A percentile compares a stretch with the other conserved stretches of the same genome.
Evolutionary conservation across 2,113 vertebrate genomes (phyloP).

Genomic region (Herpailurus yagouaroundi): DNA sequence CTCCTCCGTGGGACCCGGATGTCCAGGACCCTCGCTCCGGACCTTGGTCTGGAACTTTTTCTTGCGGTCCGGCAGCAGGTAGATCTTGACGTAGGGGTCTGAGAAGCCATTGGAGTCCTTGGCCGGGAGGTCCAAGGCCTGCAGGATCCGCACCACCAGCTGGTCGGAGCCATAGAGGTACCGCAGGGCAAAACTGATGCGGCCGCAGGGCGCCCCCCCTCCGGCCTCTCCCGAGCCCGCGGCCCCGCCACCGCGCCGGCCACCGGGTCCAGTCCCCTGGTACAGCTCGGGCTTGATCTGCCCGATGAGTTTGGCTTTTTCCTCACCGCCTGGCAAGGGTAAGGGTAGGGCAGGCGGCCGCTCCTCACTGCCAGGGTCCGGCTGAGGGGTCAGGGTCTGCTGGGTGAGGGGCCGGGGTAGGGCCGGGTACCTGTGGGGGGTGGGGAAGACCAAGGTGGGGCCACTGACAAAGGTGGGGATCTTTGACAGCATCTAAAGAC

Average conservation of each 20-base stretch:
- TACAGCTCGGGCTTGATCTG: conserved; percentile 96
- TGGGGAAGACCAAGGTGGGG: neutral
- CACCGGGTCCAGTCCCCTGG: conserved; percentile 87
- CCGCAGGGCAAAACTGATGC: conserved; percentile 94
- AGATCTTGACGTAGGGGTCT: conserved; percentile 96
- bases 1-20: rapidly evolving
- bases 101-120: conserved; percentile 96
- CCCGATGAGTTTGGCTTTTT: conserved; percentile 94
- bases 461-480: neutral
- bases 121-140: conserved; percentile 94
- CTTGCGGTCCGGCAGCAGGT: conserved; percentile 96
- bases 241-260: conserved; percentile 80
- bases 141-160: conserved; percentile 94
- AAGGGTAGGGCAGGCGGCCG: conserved; percentile 65
- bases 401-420: conserved; percentile 82
- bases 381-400: conserved; percentile 74
- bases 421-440: conserved; percentile 80
- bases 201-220: conserved; percentile 88
- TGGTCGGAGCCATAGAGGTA: conserved; percentile 95
- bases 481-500: neutral
- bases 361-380: conserved; percentile 63
- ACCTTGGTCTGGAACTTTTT: conserved; percentile 96
- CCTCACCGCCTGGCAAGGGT: conserved; percentile 72
- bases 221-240: conserved; percentile 3
- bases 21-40: neutral